Percentiles rank a stretch among this genome's conserved stretches.
These are phyloP conservation scores for Brachyptera risi DNA, from an alignment of 2,888 invertebrate genomes.

Conservation along the genomic window DNA sequence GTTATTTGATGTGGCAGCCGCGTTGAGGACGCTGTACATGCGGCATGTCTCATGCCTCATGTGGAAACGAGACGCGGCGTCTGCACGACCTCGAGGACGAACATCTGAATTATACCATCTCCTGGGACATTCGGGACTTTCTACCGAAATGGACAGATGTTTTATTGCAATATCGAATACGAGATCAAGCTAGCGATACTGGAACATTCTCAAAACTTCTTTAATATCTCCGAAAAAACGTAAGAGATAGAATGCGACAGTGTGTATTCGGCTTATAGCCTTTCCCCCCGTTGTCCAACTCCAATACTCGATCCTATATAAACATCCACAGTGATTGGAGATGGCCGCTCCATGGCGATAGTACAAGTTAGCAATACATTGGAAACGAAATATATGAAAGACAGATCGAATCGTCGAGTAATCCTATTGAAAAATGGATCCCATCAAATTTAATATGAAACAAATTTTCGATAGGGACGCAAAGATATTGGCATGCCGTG, in stretches of 20 bases:
- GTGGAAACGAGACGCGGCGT: too few relatives aligned
- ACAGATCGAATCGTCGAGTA: slow-evolving; percentile 1
- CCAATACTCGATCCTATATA: too few relatives aligned
- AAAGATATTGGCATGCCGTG: slow-evolving; percentile 13
- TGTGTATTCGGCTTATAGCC: not conserved
- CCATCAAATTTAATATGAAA: slow-evolving; percentile 16
- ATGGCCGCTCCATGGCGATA: not conserved
- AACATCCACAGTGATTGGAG: too few relatives aligned
- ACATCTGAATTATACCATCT: too few relatives aligned
- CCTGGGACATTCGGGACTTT: too few relatives aligned
- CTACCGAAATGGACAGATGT: not conserved
- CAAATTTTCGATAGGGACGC: slow-evolving; percentile 3
- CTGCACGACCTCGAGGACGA: too few relatives aligned
- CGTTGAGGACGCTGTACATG: too few relatives aligned
- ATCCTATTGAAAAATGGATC: slow-evolving; percentile 10
- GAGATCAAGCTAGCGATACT: slow-evolving; percentile 1
- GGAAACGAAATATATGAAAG: not conserved
- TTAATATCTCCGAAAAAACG: slow-evolving; percentile 5
- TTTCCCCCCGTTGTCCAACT: too few relatives aligned
- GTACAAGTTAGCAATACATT: not conserved
- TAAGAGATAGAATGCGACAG: not conserved
- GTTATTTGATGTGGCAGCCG: too few relatives aligned
- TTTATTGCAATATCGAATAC: slow-evolving; percentile 6
- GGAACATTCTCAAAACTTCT: slow-evolving; percentile 7
- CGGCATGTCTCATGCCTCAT: too few relatives aligned